A percentile compares a stretch with the other conserved stretches of the same genome.
These are phyloP conservation scores for Amniataba percoides DNA, from an alignment of 2,797 vertebrate genomes.

Conservation along the genomic window DNA sequence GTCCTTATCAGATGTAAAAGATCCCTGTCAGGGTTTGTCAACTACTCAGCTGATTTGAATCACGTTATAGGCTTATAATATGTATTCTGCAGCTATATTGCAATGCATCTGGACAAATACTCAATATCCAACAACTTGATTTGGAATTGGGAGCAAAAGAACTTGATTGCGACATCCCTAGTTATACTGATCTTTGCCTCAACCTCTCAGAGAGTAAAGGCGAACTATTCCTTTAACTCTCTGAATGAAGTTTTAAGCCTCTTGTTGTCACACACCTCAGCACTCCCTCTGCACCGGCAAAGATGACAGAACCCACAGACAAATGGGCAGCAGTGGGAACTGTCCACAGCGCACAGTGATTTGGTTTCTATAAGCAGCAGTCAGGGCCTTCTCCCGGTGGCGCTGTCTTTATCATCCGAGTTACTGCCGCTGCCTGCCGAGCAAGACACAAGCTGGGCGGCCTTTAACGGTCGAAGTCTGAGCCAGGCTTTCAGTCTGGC, in stretches of 20 bases:
- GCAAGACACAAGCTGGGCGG: conserved; percentile 24
- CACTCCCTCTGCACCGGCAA: not conserved
- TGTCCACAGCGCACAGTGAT: not conserved
- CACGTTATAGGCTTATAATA: too few relatives aligned
- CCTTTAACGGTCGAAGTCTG: conserved; percentile 3
- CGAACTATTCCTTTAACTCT: not conserved
- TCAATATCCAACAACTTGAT: too few relatives aligned
- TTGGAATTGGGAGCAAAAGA: too few relatives aligned
- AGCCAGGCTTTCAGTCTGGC: not conserved
- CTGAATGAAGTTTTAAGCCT: not conserved
- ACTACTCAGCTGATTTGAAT: too few relatives aligned
- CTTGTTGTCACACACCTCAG: not conserved
- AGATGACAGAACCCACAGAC: conserved; percentile 4
- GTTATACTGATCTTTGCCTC: not conserved
- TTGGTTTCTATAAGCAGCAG: conserved; percentile 7
- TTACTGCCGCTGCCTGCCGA: conserved; percentile 3
- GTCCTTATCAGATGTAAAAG: too few relatives aligned
- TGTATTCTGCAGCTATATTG: too few relatives aligned
- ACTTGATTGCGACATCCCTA: too few relatives aligned
- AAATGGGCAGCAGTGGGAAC: not conserved
- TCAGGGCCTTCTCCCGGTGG: conserved; percentile 3
- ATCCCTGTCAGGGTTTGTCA: too few relatives aligned
- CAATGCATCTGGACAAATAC: too few relatives aligned
- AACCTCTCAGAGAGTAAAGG: not conserved
- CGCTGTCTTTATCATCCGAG: conserved; percentile 20